Evolutionary conservation across 2,888 invertebrate genomes (phyloP), one percentile per base, ranked within the genome.

Genomic region (Cephonodes hylas): DNA sequence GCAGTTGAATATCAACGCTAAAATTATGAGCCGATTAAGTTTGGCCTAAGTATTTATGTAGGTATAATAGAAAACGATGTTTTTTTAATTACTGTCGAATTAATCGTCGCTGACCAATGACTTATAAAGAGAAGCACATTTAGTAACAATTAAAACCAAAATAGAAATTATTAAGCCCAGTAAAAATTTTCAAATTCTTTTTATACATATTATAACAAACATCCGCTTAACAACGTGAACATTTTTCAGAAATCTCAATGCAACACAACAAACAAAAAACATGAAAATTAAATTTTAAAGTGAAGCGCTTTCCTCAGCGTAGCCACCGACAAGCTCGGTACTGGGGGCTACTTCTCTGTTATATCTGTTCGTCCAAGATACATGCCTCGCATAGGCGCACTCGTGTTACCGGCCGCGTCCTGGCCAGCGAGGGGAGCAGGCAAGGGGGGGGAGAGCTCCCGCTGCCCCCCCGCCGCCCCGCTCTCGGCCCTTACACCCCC

Each of bases 321-420:
- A 31, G 69, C 63, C 60, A 71, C 73, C 77, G 73, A 76, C 81
- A 85, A 84, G 85, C 86, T 81, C 85, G 85, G 91, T 89, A 86
- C 89, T 85, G 88, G 91, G 88, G 91, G 91, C 91, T 91, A 91
- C 91, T 91, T 89, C 89, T 89, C 89, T 89, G 90, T 91, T 91
- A 91, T 92, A 92, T 92, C 91, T 91, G 91, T 88, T 88, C 88
- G 91, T 90, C 91, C 91, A 92, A 92, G 91, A 92, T 92, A 92
- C 91, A 91, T 92, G 91, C 89, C 88, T 91, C 91, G 91, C 91
- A 91, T 91, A 91, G 91, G 91, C 89, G 88, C 91, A 89, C 90
- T 91, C 91, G 91, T 90, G 90, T 91, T 91, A 91, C 91, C 91
- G 91, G 88, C 90, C 89, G 89, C 88, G 88, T 86, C 83, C 86